A percentile compares a stretch with the other conserved stretches of the same genome.
phyloP scores from a whole-genome alignment of 2,113 vertebrate species.

The Tenrec ecaudatus region DNA sequence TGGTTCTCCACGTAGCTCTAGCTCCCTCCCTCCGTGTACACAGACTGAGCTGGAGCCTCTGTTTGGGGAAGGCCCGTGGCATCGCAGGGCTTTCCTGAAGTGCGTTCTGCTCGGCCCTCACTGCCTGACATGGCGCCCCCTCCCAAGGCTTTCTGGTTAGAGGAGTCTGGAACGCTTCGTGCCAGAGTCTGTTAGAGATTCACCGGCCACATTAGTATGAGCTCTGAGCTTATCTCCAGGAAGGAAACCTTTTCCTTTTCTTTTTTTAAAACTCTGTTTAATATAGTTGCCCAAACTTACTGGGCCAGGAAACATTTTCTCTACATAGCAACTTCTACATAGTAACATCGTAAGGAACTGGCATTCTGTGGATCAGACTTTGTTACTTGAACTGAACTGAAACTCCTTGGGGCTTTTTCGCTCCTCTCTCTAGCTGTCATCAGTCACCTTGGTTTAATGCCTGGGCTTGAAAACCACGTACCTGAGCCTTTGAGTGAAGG shows the following conservation, averaged over 20 bases:
- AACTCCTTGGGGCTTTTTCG: constrained; percentile 9
- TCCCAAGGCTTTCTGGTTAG: constrained; percentile 28
- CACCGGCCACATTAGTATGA: neutral
- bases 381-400: neutral
- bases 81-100: neutral
- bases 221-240: constrained; percentile 40
- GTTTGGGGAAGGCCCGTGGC: neutral
- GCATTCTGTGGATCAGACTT: neutral
- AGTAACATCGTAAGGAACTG: neutral
- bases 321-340: constrained; percentile 14
- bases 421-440: constrained; percentile 10
- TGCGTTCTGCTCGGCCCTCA: neutral
- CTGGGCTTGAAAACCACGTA: constrained; percentile 27
- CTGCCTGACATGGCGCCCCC: neutral
- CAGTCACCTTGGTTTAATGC: constrained; percentile 22
- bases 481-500: constrained; percentile 16
- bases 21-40: neutral
- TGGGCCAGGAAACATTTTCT: constrained; percentile 56
- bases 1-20: neutral
- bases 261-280: constrained; percentile 29
- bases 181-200: constrained; percentile 60
- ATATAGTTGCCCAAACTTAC: constrained; percentile 63
- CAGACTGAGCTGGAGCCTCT: neutral
- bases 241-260: constrained; percentile 59
- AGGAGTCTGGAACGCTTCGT: constrained; percentile 48